These are phyloP conservation scores for Cryptocephalus moraei DNA, from an alignment of 2,888 invertebrate species.

Conservation along the genomic window DNA sequence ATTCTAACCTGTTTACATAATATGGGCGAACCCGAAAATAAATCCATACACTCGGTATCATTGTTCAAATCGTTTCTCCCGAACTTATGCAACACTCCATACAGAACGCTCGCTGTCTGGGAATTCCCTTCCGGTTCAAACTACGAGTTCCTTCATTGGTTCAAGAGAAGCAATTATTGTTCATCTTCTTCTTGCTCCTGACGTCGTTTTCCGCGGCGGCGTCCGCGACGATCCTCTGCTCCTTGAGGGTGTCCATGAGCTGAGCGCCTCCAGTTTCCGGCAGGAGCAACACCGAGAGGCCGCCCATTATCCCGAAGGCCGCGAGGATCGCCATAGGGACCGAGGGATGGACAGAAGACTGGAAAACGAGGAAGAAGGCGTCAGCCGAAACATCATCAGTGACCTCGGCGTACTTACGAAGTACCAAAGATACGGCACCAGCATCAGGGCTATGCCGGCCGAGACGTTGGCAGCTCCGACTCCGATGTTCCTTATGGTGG, in stretches of 20 bases:
- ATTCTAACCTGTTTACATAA: too few species aligned
- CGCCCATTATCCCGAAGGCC: slow-evolving; percentile 58
- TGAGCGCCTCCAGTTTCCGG: slow-evolving; percentile 62
- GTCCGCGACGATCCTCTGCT: slow-evolving; percentile 13
- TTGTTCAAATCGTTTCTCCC: slow-evolving; percentile 5
- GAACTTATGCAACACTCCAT: slow-evolving; percentile 2
- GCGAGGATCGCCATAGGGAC: slow-evolving; percentile 64
- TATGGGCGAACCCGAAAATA: too few species aligned
- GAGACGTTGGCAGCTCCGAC: slow-evolving; percentile 67
- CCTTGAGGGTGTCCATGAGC: slow-evolving; percentile 34
- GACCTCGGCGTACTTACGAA: slow-evolving; percentile 45
- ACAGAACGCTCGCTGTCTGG: too few species aligned
- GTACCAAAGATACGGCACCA: slow-evolving; percentile 68
- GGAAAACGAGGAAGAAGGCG: slow-evolving; percentile 19
- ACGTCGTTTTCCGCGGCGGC: slow-evolving; percentile 6
- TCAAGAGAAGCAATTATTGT: slow-evolving; percentile 17
- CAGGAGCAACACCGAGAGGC: slow-evolving; percentile 59
- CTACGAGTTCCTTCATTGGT: too few species aligned
- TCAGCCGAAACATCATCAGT: background rate
- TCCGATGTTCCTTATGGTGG: slow-evolving; percentile 66
- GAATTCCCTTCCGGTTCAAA: too few species aligned
- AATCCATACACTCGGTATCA: too few species aligned
- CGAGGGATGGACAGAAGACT: slow-evolving; percentile 56
- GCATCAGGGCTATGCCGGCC: slow-evolving; percentile 64
- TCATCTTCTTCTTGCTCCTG: slow-evolving; percentile 14